These are phyloP conservation scores for Clivina fossor DNA, from an alignment of 2,888 invertebrate species.

Conservation along the genomic window DNA sequence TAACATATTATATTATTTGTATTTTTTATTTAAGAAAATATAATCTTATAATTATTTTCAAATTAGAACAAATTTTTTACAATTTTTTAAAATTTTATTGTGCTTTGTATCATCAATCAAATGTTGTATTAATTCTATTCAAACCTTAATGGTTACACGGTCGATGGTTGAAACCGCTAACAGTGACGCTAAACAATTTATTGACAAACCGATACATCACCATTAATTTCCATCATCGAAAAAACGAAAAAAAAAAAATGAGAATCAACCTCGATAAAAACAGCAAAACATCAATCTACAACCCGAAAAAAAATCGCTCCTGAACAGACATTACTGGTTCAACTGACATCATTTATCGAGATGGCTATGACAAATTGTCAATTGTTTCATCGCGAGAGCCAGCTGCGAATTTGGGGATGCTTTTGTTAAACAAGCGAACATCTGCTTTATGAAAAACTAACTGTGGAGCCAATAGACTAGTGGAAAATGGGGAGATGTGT, in stretches of 20 bases:
- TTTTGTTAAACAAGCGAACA: conserved; percentile 17
- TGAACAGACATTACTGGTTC: too few relatives aligned
- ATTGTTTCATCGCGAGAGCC: conserved; percentile 21
- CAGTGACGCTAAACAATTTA: too few relatives aligned
- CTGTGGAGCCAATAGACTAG: conserved; percentile 10
- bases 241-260: conserved; percentile 2
- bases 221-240: conserved; percentile 13
- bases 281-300: not conserved
- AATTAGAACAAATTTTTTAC: too few relatives aligned
- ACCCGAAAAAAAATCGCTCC: not conserved
- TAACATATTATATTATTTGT: too few relatives aligned
- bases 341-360: conserved; percentile 8
- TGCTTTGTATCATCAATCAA: too few relatives aligned
- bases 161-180: too few relatives aligned
- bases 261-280: not conserved
- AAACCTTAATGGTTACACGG: too few relatives aligned
- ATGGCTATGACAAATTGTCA: conserved; percentile 26
- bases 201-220: conserved; percentile 17
- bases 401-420: conserved; percentile 22
- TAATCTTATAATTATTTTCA: too few relatives aligned
- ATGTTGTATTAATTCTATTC: too few relatives aligned
- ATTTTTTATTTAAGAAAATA: too few relatives aligned
- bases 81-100: too few relatives aligned
- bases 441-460: too few relatives aligned
- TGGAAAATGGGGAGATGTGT: conserved; percentile 7